Evolutionary conservation across 2,113 vertebrate genomes (phyloP).

Genomic region (Lamprologus tigripictilis): DNA sequence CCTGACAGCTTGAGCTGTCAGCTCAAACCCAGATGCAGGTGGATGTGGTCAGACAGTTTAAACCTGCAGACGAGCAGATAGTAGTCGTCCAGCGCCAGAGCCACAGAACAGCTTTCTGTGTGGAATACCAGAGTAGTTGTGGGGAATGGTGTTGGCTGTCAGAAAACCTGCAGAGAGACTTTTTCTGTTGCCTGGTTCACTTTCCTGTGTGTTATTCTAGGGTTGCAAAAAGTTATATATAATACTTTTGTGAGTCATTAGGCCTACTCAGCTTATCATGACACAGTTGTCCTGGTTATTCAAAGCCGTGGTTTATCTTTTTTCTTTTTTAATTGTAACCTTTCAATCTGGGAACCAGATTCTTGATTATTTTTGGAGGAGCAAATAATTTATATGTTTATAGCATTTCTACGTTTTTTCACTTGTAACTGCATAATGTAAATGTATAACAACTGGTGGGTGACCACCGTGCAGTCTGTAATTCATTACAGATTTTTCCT

Average conservation of each 20-base stretch:
- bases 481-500: neutral
- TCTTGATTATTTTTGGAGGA: neutral
- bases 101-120: neutral
- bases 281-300: neutral
- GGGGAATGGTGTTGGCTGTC: neutral
- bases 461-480: neutral
- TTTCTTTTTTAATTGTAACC: neutral
- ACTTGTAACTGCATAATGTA: neutral
- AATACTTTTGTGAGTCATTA: neutral
- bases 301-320: neutral
- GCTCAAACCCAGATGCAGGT: conserved; percentile 20
- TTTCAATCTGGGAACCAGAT: neutral
- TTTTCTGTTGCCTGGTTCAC: neutral
- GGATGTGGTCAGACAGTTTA: conserved; percentile 5
- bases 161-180: neutral
- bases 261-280: neutral
- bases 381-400: neutral
- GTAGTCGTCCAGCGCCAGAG: neutral
- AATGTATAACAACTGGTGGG: neutral
- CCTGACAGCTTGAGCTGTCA: neutral
- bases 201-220: neutral
- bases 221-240: neutral
- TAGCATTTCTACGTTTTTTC: neutral
- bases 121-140: neutral
- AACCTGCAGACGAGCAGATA: neutral